Evolutionary conservation across 2,113 vertebrate genomes (phyloP).

Genomic region (Cricetomys ansorgei): DNA sequence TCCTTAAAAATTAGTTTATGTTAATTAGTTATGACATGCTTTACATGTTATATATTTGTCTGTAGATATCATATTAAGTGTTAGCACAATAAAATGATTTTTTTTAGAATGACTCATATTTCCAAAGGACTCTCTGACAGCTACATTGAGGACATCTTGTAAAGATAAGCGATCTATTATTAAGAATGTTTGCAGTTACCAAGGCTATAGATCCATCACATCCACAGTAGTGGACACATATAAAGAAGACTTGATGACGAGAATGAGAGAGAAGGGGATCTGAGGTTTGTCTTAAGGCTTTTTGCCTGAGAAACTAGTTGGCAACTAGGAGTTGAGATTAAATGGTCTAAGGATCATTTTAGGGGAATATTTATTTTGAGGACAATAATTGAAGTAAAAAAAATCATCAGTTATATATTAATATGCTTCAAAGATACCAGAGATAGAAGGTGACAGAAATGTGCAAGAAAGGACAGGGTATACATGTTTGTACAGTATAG

Average conservation of each 20-base stretch:
- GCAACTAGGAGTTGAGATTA: background rate
- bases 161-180: background rate
- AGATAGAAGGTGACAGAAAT: background rate
- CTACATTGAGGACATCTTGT: background rate
- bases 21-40: too few relatives aligned
- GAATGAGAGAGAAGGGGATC: background rate
- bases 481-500: background rate
- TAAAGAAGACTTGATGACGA: background rate
- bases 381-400: background rate
- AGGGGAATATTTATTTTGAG: background rate
- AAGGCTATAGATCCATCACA: background rate
- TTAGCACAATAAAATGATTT: background rate
- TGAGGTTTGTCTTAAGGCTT: background rate
- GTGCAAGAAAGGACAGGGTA: too few relatives aligned
- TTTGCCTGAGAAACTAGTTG: background rate
- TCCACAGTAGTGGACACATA: background rate
- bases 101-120: background rate
- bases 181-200: background rate
- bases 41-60: background rate
- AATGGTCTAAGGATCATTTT: background rate
- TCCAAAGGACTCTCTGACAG: background rate
- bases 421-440: background rate
- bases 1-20: constrained; percentile 22
- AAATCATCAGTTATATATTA: background rate
- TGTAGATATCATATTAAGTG: background rate